These are phyloP conservation scores for Tinea semifulvella DNA, from an alignment of 2,888 invertebrate species.

Conservation along the genomic window DNA sequence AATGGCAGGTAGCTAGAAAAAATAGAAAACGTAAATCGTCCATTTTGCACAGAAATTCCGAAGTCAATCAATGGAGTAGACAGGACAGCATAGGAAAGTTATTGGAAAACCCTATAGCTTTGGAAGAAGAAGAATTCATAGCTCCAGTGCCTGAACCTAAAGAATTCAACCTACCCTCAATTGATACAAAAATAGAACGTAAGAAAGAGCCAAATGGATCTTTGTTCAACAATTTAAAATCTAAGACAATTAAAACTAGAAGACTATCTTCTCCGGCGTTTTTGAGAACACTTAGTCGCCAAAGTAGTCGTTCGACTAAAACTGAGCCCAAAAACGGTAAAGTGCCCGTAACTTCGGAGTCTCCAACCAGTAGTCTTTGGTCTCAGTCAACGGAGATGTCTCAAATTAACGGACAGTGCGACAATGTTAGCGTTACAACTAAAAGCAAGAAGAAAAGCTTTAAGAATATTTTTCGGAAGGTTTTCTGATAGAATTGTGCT, in stretches of 20 bases:
- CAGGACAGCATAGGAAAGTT: slow-evolving; percentile 44
- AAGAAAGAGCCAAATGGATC: slow-evolving; percentile 52
- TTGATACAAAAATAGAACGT: slow-evolving; percentile 26
- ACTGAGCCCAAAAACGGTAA: slow-evolving; percentile 49
- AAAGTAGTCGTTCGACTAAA: slow-evolving; percentile 48
- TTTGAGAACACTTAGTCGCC: slow-evolving; percentile 64
- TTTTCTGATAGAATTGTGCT: slow-evolving; percentile 68
- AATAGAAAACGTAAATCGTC: slow-evolving; percentile 59
- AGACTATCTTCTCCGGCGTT: slow-evolving; percentile 69
- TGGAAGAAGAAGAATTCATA: slow-evolving; percentile 66
- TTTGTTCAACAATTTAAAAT: slow-evolving; percentile 52
- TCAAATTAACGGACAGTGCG: slow-evolving; percentile 37
- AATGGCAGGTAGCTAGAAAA: slow-evolving; percentile 55
- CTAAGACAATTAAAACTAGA: slow-evolving; percentile 59
- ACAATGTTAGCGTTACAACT: slow-evolving; percentile 37
- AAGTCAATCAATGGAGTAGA: slow-evolving; percentile 43
- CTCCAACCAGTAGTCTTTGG: slow-evolving; percentile 56
- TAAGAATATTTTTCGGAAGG: slow-evolving; percentile 81
- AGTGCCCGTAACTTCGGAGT: slow-evolving; percentile 48
- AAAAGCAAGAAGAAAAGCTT: slow-evolving; percentile 74
- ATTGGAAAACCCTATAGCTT: slow-evolving; percentile 59
- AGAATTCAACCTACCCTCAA: slow-evolving; percentile 46
- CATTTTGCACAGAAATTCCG: slow-evolving; percentile 44
- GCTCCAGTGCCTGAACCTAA: slow-evolving; percentile 56
- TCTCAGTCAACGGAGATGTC: slow-evolving; percentile 58